Conservation (phyloP, 2,113 vertebrate species). For the Macheiramphus alcinus region DNA sequence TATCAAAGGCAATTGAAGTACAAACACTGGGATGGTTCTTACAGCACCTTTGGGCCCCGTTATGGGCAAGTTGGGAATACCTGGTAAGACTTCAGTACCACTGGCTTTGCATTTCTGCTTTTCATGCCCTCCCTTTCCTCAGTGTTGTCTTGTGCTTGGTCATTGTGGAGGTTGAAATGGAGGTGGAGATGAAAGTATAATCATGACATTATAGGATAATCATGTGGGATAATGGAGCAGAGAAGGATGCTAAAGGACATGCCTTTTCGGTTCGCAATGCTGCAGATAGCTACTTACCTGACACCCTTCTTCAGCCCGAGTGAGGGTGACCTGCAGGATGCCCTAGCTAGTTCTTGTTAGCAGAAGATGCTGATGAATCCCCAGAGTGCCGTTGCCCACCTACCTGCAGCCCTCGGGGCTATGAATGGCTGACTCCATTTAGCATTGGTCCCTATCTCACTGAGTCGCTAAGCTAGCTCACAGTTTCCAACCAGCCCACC, state of each 20-base stretch:
- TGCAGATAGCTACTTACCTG: background rate
- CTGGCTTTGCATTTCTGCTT: background rate
- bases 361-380: background rate
- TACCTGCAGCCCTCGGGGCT: background rate
- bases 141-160: background rate
- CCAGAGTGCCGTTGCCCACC: background rate
- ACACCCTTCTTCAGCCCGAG: background rate
- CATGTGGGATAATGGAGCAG: background rate
- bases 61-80: conserved; percentile 73
- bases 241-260: background rate
- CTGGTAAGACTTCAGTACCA: conserved; percentile 76
- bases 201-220: background rate
- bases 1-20: conserved; percentile 89
- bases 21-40: conserved; percentile 79
- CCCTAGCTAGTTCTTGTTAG: background rate
- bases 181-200: background rate
- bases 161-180: background rate
- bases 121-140: background rate
- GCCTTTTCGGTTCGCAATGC: background rate
- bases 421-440: background rate
- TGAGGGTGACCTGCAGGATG: background rate
- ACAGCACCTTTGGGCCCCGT: conserved; percentile 82
- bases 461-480: rapidly evolving
- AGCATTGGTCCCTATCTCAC: background rate
- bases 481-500: background rate